Percentiles rank a stretch among this genome's conserved stretches.
These are phyloP conservation scores for Bedellia somnulentella DNA, from an alignment of 2,888 invertebrate genomes.

Conservation along the genomic window DNA sequence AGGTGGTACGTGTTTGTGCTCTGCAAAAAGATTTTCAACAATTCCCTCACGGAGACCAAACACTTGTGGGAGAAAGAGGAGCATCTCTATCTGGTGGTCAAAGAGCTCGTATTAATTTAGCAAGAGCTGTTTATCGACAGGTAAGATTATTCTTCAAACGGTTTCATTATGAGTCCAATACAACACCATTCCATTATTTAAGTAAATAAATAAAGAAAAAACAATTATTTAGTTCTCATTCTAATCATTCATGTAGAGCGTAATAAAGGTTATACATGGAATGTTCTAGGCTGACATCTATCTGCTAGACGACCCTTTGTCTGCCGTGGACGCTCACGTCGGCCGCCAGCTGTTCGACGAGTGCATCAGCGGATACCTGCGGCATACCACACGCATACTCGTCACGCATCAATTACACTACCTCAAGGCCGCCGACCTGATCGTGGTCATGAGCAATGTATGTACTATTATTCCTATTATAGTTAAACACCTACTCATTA, in stretches of 20 bases:
- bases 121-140: conserved; percentile 70
- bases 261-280: too few species aligned
- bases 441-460: conserved; percentile 60
- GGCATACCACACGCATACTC: conserved; percentile 72
- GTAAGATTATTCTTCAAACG: conserved; percentile 18
- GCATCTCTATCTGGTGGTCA: conserved; percentile 82
- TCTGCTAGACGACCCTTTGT: conserved; percentile 79
- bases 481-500: too few species aligned
- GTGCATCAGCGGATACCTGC: conserved; percentile 69
- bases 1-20: conserved; percentile 68
- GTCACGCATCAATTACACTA: conserved; percentile 87
- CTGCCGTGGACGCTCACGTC: conserved; percentile 80
- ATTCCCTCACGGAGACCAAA: conserved; percentile 70
- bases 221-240: too few species aligned
- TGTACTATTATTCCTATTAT: too few species aligned
- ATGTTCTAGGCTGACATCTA: conserved; percentile 75
- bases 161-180: too few species aligned
- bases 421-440: conserved; percentile 52
- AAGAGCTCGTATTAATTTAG: conserved; percentile 72
- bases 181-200: not conserved
- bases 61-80: conserved; percentile 81
- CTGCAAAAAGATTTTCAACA: conserved; percentile 74
- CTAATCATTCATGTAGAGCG: too few species aligned
- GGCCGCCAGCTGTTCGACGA: conserved; percentile 76
- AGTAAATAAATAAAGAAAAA: not conserved